Evolutionary conservation across 2,888 invertebrate genomes (phyloP), one percentile per base, ranked within the genome.

Genomic region (Elaeidobius kamerunicus): DNA sequence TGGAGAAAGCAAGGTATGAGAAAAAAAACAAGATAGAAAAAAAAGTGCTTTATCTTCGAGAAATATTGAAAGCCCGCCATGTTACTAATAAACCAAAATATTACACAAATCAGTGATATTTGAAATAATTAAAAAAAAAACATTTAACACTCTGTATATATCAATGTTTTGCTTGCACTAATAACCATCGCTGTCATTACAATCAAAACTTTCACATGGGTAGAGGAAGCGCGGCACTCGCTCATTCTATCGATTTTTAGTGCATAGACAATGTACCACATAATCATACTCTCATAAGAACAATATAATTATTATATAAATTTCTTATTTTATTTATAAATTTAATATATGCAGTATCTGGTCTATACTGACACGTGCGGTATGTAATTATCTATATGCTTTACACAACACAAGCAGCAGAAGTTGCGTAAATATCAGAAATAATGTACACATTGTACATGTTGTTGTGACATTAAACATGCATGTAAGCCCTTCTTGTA

Each of bases 201-300:
- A 34, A 35, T 38, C 38, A 36, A 16, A 11, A 48, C 15, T 41
- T 48, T 48, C 32, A 41, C 20, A 34, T 17, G 41, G 23, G 48
- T 40, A 48, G 40, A 48, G 48, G 40, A 40, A 48, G 23, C 32
- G 7, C n/a, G n/a, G n/a, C n/a, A n/a, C n/a, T 14, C 32, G 18
- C 7, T 32, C 30, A 40, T 48, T 48, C 40, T 17, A 40, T 41
- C 48, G 34, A 48, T 48, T 48, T 48, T 48, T 48, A 48, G 48
- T 41, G 48, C 48, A 48, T 48, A 48, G 11, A 45, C 19, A 42
- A 30, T 42, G 16, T 23, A 34, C 12, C 20, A 40, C 48, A 45
- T 36, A 34, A 48, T 41, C n/a, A 28, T 30, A 30, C 30, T 30
- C 30, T 30, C 11, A 11, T 30, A 30, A 30, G 30, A 44, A 34